A percentile compares a stretch with the other conserved stretches of the same genome.
phyloP scores from a whole-genome alignment of 2,888 invertebrate genomes.

The Drosophila lutescens region DNA sequence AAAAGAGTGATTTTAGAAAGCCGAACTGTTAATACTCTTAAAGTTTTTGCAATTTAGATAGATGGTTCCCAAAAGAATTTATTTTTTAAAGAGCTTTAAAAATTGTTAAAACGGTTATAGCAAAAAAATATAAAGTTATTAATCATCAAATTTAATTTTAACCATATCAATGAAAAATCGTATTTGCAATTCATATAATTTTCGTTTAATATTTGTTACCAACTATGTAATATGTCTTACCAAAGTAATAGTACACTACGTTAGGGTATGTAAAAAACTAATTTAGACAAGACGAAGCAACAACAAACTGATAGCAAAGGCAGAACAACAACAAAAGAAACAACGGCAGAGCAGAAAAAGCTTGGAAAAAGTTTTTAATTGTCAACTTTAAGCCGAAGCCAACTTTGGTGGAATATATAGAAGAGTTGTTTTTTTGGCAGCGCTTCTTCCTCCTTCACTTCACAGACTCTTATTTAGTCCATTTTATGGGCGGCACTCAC shows the following conservation, averaged over 20 bases:
- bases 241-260: not conserved
- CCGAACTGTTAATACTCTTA: not conserved
- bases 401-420: slow-evolving; percentile 16
- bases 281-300: slow-evolving; percentile 47
- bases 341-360: slow-evolving; percentile 42
- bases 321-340: slow-evolving; percentile 42
- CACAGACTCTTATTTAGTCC: slow-evolving; percentile 4
- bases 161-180: too few relatives aligned
- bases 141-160: too few relatives aligned
- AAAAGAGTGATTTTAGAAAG: not conserved
- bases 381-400: slow-evolving; percentile 71
- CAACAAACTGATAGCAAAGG: slow-evolving; percentile 39
- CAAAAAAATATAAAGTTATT: too few relatives aligned
- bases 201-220: too few relatives aligned
- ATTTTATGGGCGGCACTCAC: slow-evolving; percentile 20
- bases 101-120: too few relatives aligned
- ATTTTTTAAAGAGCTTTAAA: too few relatives aligned
- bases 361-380: slow-evolving; percentile 73
- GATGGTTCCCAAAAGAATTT: too few relatives aligned
- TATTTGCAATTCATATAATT: too few relatives aligned
- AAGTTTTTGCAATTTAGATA: not conserved
- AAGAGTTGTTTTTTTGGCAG: slow-evolving; percentile 26
- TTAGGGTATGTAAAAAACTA: slow-evolving; percentile 40
- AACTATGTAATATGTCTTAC: too few relatives aligned
- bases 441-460: not conserved